Conservation (phyloP, 2,797 vertebrate species). For the Lithobates sylvaticus region DNA sequence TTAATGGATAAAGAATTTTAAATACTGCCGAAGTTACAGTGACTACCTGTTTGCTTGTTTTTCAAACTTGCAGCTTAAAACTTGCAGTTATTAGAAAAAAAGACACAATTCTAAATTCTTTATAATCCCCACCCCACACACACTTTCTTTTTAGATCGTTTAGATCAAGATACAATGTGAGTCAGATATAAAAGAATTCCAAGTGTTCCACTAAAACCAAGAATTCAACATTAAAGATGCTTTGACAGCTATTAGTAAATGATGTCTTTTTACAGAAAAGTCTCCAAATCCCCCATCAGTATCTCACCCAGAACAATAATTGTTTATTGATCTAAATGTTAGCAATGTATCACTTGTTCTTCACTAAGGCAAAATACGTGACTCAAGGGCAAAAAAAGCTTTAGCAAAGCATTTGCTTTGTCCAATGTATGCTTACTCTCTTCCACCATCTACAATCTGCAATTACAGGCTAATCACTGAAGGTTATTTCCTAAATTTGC, state of each 20-base stretch:
- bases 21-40: background rate
- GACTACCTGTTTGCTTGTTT: background rate
- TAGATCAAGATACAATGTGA: constrained; percentile 17
- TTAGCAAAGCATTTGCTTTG: constrained; percentile 64
- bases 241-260: constrained; percentile 64
- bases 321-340: constrained; percentile 77
- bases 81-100: background rate
- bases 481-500: background rate
- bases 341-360: constrained; percentile 76
- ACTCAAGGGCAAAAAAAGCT: constrained; percentile 71
- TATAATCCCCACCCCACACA: background rate
- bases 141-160: constrained; percentile 5
- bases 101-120: background rate
- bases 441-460: constrained; percentile 44
- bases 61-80: background rate
- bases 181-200: constrained; percentile 18
- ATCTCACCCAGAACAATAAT: constrained; percentile 78
- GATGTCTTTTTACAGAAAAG: constrained; percentile 71
- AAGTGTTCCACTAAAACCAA: constrained; percentile 23
- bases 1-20: too few species aligned
- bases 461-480: constrained; percentile 15
- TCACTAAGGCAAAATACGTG: constrained; percentile 73
- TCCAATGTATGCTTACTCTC: constrained; percentile 59
- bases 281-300: constrained; percentile 74
- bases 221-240: constrained; percentile 43